These are phyloP conservation scores for Ornithorhynchus anatinus DNA, from an alignment of 2,113 vertebrate genomes.

Conservation along the genomic window DNA sequence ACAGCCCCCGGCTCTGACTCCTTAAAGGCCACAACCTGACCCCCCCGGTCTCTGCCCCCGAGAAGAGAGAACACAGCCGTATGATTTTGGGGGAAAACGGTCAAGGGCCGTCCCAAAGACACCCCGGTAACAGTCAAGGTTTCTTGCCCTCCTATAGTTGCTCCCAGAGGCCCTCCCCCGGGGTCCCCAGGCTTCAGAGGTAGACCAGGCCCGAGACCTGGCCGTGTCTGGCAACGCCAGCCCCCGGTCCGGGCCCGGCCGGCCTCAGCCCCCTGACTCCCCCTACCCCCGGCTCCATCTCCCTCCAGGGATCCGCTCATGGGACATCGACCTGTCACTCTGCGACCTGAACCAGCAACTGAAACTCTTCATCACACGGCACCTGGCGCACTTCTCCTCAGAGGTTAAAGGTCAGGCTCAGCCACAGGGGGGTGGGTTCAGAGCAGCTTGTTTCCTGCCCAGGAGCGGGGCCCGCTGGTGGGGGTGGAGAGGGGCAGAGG, in stretches of 20 bases:
- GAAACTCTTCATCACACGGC: slow-evolving; percentile 85
- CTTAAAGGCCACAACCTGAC: accelerated
- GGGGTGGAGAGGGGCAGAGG: slow-evolving; percentile 4
- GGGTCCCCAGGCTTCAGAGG: neutral
- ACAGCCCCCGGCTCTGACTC: neutral
- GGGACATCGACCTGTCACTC: slow-evolving; percentile 77
- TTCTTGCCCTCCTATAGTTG: neutral
- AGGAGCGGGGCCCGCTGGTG: too few species aligned
- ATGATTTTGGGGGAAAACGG: too few species aligned
- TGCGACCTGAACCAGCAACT: slow-evolving; percentile 90
- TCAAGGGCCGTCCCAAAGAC: too few species aligned
- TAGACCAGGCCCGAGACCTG: neutral
- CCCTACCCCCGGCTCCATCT: slow-evolving; percentile 2
- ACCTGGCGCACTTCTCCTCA: slow-evolving; percentile 92
- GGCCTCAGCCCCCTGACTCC: neutral
- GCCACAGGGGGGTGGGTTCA: slow-evolving; percentile 12
- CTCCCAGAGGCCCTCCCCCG: neutral
- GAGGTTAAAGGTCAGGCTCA: slow-evolving; percentile 89
- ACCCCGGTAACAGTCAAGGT: too few species aligned
- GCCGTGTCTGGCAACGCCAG: neutral
- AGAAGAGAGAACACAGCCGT: too few species aligned
- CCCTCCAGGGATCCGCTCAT: slow-evolving; percentile 84
- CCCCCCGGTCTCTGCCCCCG: neutral
- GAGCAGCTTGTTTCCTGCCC: too few species aligned
- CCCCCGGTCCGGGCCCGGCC: neutral